Conservation (phyloP, 2,888 invertebrate genomes). For the Leucophenga montana region DNA sequence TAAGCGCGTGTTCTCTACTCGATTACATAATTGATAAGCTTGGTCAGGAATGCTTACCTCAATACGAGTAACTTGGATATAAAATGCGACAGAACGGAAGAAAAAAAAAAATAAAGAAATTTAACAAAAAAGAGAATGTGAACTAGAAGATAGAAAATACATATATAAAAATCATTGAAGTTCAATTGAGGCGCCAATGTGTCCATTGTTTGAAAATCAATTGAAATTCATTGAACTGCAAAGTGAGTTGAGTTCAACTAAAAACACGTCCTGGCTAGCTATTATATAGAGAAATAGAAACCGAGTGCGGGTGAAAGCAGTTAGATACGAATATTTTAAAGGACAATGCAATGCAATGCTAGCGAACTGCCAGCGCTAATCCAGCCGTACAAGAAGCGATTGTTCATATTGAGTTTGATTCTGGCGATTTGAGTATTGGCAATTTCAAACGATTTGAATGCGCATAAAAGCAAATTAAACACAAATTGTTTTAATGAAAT, state of each 20-base stretch:
- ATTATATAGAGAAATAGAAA: background rate
- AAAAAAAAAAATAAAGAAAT: background rate
- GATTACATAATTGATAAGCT: constrained; percentile 10
- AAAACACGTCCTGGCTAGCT: background rate
- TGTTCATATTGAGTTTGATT: background rate
- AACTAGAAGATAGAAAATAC: background rate
- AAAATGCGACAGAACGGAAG: background rate
- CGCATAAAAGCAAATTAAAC: constrained; percentile 4
- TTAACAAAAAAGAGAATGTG: background rate
- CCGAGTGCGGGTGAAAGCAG: background rate
- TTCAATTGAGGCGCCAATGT: background rate
- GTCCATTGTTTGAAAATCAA: constrained; percentile 39
- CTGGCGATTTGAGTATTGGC: no score
- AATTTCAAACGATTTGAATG: background rate
- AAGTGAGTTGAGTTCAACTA: background rate
- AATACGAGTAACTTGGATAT: background rate
- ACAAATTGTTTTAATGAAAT: constrained; percentile 17
- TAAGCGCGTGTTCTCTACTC: background rate
- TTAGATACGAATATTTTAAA: no score
- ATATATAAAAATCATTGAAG: background rate
- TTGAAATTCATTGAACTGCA: constrained; percentile 50
- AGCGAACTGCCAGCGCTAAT: no score
- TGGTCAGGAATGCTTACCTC: background rate
- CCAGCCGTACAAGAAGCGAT: background rate
- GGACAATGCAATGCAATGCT: no score